Conservation (phyloP, 30 jellyfish, hydroid and myxozoan genomes). For the Phacellophora camtschatica region DNA sequence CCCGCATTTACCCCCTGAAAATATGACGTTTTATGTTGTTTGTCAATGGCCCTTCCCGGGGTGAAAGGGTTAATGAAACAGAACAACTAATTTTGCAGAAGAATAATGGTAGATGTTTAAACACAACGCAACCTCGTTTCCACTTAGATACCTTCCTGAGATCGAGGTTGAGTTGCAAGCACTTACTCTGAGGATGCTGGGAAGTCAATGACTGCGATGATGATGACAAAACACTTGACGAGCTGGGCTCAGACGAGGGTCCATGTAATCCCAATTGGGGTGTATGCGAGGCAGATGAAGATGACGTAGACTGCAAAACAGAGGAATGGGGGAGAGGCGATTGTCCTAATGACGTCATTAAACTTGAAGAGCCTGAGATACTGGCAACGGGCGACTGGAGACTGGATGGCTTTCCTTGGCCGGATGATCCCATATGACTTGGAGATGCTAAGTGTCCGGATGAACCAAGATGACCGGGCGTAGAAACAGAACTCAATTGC, state of each 20-base stretch:
- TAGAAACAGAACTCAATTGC: neutral
- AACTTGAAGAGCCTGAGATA: conserved; percentile 21
- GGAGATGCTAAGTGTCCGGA: conserved; percentile 52
- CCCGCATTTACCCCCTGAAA: too few relatives aligned
- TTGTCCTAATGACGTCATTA: conserved; percentile 21
- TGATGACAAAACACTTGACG: conserved; percentile 19
- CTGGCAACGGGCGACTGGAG: conserved; percentile 20
- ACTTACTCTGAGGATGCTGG: conserved; percentile 31
- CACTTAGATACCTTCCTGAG: neutral
- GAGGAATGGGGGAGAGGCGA: conserved; percentile 41
- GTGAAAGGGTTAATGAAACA: too few relatives aligned
- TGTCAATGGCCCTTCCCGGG: neutral
- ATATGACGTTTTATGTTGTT: neutral
- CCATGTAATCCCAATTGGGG: conserved; percentile 34
- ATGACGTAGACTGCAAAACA: conserved; percentile 40
- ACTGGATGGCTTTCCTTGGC: conserved; percentile 20
- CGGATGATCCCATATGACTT: conserved; percentile 14
- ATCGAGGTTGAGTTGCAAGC: neutral
- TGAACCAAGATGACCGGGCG: conserved; percentile 40
- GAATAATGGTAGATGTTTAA: neutral
- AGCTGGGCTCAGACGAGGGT: conserved; percentile 30
- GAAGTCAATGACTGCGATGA: conserved; percentile 18
- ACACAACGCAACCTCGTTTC: too few relatives aligned
- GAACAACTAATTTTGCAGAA: too few relatives aligned
- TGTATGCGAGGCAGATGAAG: conserved; percentile 51